Evolutionary conservation across 2,888 invertebrate genomes (phyloP), one percentile per base, ranked within the genome.

Genomic region (Drosophila anceps): DNA sequence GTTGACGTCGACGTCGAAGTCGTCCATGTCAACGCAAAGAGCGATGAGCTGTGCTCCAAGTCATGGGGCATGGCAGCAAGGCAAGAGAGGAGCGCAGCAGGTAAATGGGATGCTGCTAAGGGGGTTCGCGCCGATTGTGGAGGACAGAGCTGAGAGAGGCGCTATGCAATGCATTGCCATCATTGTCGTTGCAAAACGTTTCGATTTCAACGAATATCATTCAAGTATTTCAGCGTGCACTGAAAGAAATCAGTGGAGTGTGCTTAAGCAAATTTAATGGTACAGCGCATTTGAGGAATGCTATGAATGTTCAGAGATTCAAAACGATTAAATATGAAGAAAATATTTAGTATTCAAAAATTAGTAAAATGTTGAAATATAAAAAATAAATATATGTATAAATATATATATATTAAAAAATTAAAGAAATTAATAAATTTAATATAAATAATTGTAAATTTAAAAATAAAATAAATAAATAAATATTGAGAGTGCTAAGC

Each of bases 191-290:
- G 66, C 65, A 71, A 68, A 59, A 65, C 71, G 76, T 68, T 84
- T 84, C 85, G 80, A 84, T 84, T 82, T 87, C 83, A 84, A 71
- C 70, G 63, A 66, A 77, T 66, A 67, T 73, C 62, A 64, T 68
- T 71, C 53, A 84, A 61, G 69, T 68, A 68, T 69, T 73, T 82
- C 67, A 39, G 68, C 67, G 48, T 80, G 62, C 80, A 80, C 83
- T 74, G 70, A 39, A 62, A 67, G 50, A 76, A 82, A 73, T 54
- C 48, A 41, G 18, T 48, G 61, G 10, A 31, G 5, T 39, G 37
- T 59, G 13, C 48, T 4, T 51, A 7, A 61, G 46, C 33, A 29
- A 59, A 48, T 60, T 46, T n/a, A 8, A 59, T 44, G 51, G 9
- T 10, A 4, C 27, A 69, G 2, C 27, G 61, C 12, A 24, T 33